phyloP scores from a whole-genome alignment of 2,797 vertebrate species.

The Enteromius afrohamiltoni region DNA sequence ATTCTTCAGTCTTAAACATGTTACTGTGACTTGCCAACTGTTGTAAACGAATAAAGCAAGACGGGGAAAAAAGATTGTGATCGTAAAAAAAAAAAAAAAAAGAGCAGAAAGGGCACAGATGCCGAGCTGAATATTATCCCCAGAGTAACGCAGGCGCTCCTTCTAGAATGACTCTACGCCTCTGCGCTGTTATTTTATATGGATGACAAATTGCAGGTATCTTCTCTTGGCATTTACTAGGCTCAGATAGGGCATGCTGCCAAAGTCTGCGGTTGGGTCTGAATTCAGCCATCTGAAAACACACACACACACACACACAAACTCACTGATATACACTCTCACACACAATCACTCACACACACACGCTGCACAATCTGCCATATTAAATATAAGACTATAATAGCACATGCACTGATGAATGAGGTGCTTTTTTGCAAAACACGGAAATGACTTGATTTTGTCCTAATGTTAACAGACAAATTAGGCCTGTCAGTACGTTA shows the following conservation, averaged over 20 bases:
- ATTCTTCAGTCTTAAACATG: conserved; percentile 82
- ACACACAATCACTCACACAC: neutral
- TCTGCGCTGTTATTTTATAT: conserved; percentile 76
- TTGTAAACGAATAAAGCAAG: conserved; percentile 73
- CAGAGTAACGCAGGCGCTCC: conserved; percentile 68
- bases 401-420: neutral
- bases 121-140: conserved; percentile 68
- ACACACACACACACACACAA: neutral
- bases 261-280: conserved; percentile 63
- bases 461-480: conserved; percentile 6
- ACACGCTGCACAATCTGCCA: conserved; percentile 12
- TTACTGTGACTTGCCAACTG: conserved; percentile 82
- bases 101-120: conserved; percentile 53
- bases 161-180: conserved; percentile 71
- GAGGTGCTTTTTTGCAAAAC: neutral
- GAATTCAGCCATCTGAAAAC: conserved; percentile 62
- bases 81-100: conserved; percentile 61
- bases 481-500: neutral
- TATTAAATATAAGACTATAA: neutral
- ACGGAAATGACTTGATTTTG: neutral
- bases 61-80: conserved; percentile 61
- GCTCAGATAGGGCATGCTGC: conserved; percentile 64
- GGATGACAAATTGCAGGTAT: conserved; percentile 82
- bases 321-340: too few species aligned
- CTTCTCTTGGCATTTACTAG: conserved; percentile 72